Evolutionary conservation across 2,797 vertebrate genomes (phyloP).

Genomic region (Cuniculus paca): DNA sequence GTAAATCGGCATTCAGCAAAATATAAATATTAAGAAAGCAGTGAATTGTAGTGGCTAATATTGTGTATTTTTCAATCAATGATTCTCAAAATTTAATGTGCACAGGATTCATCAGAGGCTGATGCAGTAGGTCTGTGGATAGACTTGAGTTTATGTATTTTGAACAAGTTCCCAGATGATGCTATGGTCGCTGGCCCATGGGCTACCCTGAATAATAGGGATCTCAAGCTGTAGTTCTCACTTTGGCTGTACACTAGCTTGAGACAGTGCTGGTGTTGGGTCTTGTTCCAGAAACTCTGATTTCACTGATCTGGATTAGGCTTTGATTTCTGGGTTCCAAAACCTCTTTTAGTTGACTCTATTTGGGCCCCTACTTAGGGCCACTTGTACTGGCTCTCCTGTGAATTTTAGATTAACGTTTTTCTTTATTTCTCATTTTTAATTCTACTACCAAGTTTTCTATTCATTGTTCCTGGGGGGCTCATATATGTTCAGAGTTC

Average conservation of each 20-base stretch:
- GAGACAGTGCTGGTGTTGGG: background rate
- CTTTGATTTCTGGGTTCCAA: slow-evolving; percentile 2
- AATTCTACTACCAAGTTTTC: background rate
- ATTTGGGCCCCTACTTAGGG: background rate
- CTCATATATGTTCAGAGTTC: background rate
- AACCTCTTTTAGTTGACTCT: background rate
- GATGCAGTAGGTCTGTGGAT: background rate
- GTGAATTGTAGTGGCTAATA: background rate
- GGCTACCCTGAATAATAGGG: background rate
- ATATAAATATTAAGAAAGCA: background rate
- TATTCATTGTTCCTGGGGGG: background rate
- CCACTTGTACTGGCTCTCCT: background rate
- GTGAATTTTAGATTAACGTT: slow-evolving; percentile 14
- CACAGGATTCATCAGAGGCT: background rate
- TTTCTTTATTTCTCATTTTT: slow-evolving; percentile 34
- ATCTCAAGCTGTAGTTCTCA: background rate
- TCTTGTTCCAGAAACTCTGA: background rate
- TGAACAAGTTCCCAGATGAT: background rate
- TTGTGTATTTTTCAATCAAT: background rate
- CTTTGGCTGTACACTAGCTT: background rate
- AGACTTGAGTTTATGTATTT: background rate
- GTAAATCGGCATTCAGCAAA: background rate
- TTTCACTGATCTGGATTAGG: background rate
- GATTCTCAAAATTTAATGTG: background rate
- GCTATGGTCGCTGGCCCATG: background rate